Evolutionary conservation across 1,140 invertebrate species (phyloP).

Genomic region (Zaprionus davidi): DNA sequence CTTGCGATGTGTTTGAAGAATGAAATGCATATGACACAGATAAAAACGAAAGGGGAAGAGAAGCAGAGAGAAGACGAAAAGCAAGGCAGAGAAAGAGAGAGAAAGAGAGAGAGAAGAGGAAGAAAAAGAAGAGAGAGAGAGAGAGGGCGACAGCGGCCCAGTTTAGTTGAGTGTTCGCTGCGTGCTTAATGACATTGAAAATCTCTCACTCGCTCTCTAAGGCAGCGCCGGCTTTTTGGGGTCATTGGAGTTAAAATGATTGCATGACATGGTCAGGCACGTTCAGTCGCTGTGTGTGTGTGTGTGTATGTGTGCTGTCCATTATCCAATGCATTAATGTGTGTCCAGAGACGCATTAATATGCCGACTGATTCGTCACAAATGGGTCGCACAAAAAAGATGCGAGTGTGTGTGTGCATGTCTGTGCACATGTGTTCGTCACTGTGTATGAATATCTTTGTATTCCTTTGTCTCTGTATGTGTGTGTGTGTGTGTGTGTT

Average conservation of each 20-base stretch:
- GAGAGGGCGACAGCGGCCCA: not conserved
- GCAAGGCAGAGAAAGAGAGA: not conserved
- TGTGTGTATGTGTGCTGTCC: slow-evolving; percentile 35
- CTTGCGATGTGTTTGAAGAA: not conserved
- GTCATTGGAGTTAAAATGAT: slow-evolving; percentile 54
- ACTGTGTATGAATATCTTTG: not conserved
- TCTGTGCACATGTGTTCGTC: not conserved
- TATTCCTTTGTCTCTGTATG: not conserved
- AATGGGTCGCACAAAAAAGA: not conserved
- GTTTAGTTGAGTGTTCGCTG: not conserved
- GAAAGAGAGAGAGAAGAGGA: too few species aligned
- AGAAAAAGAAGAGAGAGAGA: not conserved
- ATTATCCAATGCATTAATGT: slow-evolving; percentile 78
- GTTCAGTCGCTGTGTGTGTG: slow-evolving; percentile 20
- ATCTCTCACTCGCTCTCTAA: slow-evolving; percentile 1
- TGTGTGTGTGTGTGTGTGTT: not conserved
- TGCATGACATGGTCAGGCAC: slow-evolving; percentile 50
- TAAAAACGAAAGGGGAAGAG: not conserved
- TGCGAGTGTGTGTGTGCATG: not conserved
- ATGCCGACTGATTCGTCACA: slow-evolving; percentile 45
- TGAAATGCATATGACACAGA: not conserved
- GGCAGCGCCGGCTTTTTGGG: slow-evolving; percentile 36
- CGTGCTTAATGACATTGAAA: slow-evolving; percentile 48
- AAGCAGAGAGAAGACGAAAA: not conserved
- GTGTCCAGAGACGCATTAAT: slow-evolving; percentile 76